These are phyloP conservation scores for Budorcas taxicolor DNA, from an alignment of 2,113 vertebrate genomes.

Conservation along the genomic window DNA sequence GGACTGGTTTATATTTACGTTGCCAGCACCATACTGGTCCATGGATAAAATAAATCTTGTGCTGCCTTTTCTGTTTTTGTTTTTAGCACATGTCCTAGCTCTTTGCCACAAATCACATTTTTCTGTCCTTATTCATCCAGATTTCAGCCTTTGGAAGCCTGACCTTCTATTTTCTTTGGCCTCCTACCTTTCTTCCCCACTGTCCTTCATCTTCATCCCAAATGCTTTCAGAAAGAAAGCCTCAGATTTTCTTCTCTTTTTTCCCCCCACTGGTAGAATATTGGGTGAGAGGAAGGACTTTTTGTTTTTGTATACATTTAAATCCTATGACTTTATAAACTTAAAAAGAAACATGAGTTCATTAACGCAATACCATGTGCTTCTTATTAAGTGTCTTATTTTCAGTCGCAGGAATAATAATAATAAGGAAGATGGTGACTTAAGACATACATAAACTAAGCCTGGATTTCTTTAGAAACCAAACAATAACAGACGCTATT, in stretches of 20 bases:
- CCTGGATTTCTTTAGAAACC: background rate
- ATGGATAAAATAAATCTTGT: background rate
- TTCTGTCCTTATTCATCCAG: background rate
- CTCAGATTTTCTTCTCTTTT: background rate
- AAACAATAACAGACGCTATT: background rate
- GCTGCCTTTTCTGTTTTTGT: background rate
- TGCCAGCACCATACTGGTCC: rapidly evolving
- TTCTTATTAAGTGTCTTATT: background rate
- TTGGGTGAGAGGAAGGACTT: background rate
- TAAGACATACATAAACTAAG: background rate
- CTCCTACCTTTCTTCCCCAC: background rate
- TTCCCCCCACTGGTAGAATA: background rate
- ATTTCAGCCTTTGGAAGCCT: background rate
- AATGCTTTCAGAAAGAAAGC: background rate
- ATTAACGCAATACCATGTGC: background rate
- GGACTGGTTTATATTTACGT: background rate
- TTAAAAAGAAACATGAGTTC: background rate
- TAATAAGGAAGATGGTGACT: background rate
- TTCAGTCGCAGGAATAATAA: background rate
- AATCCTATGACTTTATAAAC: background rate
- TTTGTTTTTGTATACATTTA: background rate
- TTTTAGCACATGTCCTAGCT: background rate
- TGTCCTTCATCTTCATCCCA: background rate
- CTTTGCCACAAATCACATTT: background rate
- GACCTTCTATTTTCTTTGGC: background rate